Evolutionary conservation across 2,888 invertebrate species (phyloP).

Genomic region (Thereva unica): DNA sequence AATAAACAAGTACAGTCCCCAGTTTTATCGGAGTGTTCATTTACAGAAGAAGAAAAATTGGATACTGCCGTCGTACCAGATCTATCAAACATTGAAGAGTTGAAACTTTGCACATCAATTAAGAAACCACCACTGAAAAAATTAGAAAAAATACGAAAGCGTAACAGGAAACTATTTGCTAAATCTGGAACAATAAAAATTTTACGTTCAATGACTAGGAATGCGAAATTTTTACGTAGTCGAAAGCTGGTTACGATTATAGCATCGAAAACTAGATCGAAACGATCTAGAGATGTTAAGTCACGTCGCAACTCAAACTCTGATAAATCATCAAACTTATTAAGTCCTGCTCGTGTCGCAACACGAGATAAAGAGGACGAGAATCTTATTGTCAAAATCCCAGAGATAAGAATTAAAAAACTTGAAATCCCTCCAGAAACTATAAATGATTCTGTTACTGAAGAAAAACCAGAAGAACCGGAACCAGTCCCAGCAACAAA

Average conservation of each 20-base stretch:
- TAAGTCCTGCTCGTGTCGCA: slow-evolving; percentile 46
- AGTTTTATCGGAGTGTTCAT: too few relatives aligned
- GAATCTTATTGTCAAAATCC: slow-evolving; percentile 41
- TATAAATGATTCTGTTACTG: neutral
- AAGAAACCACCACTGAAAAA: too few relatives aligned
- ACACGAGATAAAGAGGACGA: slow-evolving; percentile 47
- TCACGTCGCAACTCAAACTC: slow-evolving; percentile 7
- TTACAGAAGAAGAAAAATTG: too few relatives aligned
- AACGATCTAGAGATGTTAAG: neutral
- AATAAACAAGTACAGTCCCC: too few relatives aligned
- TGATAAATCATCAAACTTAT: slow-evolving; percentile 22
- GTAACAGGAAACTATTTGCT: neutral
- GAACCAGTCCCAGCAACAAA: slow-evolving; percentile 36
- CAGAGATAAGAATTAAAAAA: slow-evolving; percentile 30
- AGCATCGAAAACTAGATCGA: slow-evolving; percentile 1
- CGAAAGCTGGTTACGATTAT: slow-evolving; percentile 16
- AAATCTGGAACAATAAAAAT: slow-evolving; percentile 16
- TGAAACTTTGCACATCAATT: too few relatives aligned
- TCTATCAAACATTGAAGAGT: too few relatives aligned
- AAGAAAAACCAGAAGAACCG: slow-evolving; percentile 7
- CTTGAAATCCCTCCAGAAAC: neutral
- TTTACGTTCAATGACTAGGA: slow-evolving; percentile 5
- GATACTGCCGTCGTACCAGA: too few relatives aligned
- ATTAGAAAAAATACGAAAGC: too few relatives aligned
- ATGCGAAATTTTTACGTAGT: slow-evolving; percentile 20